Evolutionary conservation across 2,113 vertebrate species (phyloP).

Genomic region (Aspiorhynchus laticeps): DNA sequence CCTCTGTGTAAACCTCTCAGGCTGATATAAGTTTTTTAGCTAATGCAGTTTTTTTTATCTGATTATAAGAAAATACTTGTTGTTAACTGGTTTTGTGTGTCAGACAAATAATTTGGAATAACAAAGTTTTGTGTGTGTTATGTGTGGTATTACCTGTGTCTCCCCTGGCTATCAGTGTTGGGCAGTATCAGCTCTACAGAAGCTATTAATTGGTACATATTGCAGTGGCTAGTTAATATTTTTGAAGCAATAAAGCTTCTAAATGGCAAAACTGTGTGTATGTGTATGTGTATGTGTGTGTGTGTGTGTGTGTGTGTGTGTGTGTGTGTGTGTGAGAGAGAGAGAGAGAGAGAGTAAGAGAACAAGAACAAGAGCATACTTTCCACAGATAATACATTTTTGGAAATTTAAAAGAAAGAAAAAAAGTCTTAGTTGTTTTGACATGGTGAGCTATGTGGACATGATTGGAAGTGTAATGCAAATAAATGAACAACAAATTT

Average conservation of each 20-base stretch:
- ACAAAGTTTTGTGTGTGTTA: not conserved
- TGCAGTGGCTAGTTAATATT: not conserved
- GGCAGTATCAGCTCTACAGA: not conserved
- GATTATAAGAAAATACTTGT: not conserved
- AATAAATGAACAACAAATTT: not conserved
- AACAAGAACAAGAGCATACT: no score
- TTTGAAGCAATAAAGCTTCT: not conserved
- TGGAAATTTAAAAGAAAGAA: no score
- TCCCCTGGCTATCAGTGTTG: not conserved
- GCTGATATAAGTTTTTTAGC: not conserved
- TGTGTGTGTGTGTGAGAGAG: no score
- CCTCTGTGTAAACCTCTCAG: not conserved
- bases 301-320: no score
- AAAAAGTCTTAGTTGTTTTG: no score
- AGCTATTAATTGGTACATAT: not conserved
- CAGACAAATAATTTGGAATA: not conserved
- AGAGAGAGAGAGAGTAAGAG: no score
- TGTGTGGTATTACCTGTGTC: not conserved
- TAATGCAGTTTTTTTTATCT: not conserved
- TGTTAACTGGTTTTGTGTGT: not conserved
- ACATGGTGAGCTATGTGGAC: not conserved
- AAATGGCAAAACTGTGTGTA: not conserved
- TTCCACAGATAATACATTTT: no score
- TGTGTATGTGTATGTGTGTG: no score
- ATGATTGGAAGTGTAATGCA: not conserved